Base-by-base conservation (phyloP, 2,888 invertebrate species). In the Tenthredo scrophulariae region DNA sequence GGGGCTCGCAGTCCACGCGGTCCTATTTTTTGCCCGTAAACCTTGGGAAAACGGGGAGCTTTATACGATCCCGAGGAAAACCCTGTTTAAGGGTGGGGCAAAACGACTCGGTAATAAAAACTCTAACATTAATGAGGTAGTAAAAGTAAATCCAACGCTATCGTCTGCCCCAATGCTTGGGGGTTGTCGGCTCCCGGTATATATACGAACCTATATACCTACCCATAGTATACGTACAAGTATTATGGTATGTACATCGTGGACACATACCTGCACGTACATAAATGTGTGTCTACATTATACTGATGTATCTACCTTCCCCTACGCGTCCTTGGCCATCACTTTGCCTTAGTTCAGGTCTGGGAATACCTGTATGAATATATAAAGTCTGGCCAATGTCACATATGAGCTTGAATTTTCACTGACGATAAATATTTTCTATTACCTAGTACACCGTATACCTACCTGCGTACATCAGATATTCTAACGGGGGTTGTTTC, bases 81-180 rank as follows among this genome's bases (percentile, higher is more conserved):
- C 85, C 87, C 85, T 84, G 40, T 84, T 33, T 22, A 33, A 10
- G n/a, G 85, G 26, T 29, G 79, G 33, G 80, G 85, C 86, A 62
- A 86, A 87, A 88, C 86, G 87, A 86, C 85, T 77, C 77, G 84
- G 90, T 89, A 90, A 91, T 91, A 91, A 91, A 91, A 91, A 90
- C 90, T 90, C 89, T 90, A 91, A 91, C 91, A 91, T 91, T 91
- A 91, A 91, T 91, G 91, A 91, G 89, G 90, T 88, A 89, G 90
- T 91, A 91, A 91, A 91, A 91, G 89, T 91, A 91, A 91, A 91
- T 91, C 91, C 89, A 87, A 85, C 89, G 89, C 89, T 90, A 91
- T 90, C 91, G 90, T 89, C 89, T 87, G 87, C 88, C 87, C 72
- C 62, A 75, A 65, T 80, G 40, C 74, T 74, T 43, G 67, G 82